These are phyloP conservation scores for Rhyacophila brunnea DNA, from an alignment of 1,140 invertebrate species.

Conservation along the genomic window DNA sequence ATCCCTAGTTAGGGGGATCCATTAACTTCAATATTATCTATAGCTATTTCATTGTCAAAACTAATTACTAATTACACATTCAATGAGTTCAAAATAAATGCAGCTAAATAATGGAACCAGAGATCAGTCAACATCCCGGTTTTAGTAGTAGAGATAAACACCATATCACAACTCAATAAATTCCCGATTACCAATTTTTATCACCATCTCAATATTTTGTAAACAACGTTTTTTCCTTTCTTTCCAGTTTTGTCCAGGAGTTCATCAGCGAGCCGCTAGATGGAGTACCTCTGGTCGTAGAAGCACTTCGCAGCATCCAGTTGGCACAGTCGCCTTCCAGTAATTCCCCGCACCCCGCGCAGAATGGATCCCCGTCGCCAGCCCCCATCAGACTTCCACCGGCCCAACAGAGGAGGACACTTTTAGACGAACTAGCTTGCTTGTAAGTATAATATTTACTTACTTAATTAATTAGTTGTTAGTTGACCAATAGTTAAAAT, in stretches of 20 bases:
- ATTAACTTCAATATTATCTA: no score
- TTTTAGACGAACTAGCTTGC: constrained; percentile 86
- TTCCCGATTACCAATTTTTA: no score
- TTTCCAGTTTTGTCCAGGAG: constrained; percentile 83
- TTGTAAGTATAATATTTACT: constrained; percentile 53
- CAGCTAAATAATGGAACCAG: no score
- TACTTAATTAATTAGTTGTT: not conserved
- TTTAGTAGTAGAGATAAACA: no score
- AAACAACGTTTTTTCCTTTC: constrained; percentile 12
- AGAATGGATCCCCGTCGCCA: constrained; percentile 38
- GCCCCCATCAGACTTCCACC: constrained; percentile 56
- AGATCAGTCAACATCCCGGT: no score
- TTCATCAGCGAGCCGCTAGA: constrained; percentile 81
- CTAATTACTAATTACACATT: no score
- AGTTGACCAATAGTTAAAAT: no score
- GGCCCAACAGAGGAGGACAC: constrained; percentile 63
- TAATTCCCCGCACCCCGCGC: constrained; percentile 45
- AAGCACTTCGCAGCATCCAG: constrained; percentile 82
- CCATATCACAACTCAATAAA: no score
- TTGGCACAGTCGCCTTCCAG: constrained; percentile 66
- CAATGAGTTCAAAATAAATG: no score
- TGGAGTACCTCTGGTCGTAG: constrained; percentile 76
- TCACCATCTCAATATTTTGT: no score
- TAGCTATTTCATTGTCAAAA: no score
- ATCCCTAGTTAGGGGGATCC: no score